Conservation (phyloP, 1,140 invertebrate genomes). For the Stenopsyche tienmushanensis region DNA sequence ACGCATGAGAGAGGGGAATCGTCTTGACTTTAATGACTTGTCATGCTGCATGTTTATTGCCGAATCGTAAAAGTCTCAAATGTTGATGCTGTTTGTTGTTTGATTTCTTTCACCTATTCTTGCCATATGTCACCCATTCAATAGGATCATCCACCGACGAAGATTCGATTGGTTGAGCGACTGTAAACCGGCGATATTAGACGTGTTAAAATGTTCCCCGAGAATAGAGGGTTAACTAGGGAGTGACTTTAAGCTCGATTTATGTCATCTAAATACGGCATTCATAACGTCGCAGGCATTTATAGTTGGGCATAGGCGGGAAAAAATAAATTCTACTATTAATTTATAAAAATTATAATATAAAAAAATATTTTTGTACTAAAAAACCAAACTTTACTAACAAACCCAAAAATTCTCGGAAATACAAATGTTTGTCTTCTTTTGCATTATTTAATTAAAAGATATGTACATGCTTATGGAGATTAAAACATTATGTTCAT, state of each 20-base stretch:
- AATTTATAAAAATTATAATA: background rate
- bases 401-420: too few relatives aligned
- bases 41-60: slow-evolving; percentile 22
- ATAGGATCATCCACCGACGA: background rate
- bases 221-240: background rate
- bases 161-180: slow-evolving; percentile 5
- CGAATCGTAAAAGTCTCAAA: slow-evolving; percentile 26
- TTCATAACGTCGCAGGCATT: background rate
- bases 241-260: background rate
- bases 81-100: slow-evolving; percentile 20
- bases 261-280: too few relatives aligned
- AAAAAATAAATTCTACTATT: background rate
- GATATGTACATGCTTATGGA: too few relatives aligned
- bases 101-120: slow-evolving; percentile 25
- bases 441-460: too few relatives aligned
- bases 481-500: too few relatives aligned
- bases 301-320: background rate
- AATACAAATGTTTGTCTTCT: too few relatives aligned
- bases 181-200: background rate
- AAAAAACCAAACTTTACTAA: too few relatives aligned
- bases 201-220: background rate
- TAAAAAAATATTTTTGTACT: too few relatives aligned
- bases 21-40: slow-evolving; percentile 24
- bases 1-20: background rate
- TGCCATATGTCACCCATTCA: slow-evolving; percentile 16